A percentile compares a stretch with the other conserved stretches of the same genome.
phyloP scores from a whole-genome alignment of 1,140 invertebrate species.

The Argopecten irradians region DNA sequence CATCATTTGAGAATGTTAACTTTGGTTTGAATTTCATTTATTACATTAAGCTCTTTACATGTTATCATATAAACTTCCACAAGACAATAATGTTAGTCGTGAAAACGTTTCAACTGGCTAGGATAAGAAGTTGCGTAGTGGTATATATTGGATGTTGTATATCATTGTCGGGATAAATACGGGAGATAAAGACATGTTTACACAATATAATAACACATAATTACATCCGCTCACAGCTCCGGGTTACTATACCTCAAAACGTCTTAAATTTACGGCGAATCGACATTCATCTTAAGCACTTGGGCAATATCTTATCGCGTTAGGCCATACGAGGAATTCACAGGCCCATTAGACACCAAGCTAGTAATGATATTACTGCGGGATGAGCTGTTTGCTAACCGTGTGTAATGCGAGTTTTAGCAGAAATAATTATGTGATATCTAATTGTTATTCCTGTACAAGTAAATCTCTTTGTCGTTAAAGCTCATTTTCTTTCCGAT shows the following conservation, averaged over 20 bases:
- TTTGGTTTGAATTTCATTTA: constrained; percentile 1
- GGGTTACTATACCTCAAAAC: constrained; percentile 10
- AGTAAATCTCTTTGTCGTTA: constrained; percentile 12
- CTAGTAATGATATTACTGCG: not conserved
- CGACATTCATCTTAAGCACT: not conserved
- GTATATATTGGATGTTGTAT: not conserved
- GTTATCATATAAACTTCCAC: not conserved
- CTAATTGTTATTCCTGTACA: not conserved
- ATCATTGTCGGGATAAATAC: not conserved
- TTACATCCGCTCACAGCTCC: not conserved
- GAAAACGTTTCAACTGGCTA: not conserved
- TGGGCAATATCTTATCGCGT: not conserved
- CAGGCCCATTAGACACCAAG: not conserved
- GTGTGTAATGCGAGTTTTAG: constrained; percentile 10
- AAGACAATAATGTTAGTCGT: not conserved
- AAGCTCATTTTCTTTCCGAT: not conserved
- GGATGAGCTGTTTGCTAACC: not conserved
- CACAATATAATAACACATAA: not conserved
- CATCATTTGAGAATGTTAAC: not conserved
- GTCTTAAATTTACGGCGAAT: not conserved
- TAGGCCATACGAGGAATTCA: not conserved
- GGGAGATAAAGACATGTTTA: not conserved
- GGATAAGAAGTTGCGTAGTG: not conserved
- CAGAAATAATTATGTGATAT: not conserved
- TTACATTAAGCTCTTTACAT: not conserved